phyloP scores from a whole-genome alignment of 37 sponge, comb jelly and placozoan genomes.

The Spongilla lacustris region DNA sequence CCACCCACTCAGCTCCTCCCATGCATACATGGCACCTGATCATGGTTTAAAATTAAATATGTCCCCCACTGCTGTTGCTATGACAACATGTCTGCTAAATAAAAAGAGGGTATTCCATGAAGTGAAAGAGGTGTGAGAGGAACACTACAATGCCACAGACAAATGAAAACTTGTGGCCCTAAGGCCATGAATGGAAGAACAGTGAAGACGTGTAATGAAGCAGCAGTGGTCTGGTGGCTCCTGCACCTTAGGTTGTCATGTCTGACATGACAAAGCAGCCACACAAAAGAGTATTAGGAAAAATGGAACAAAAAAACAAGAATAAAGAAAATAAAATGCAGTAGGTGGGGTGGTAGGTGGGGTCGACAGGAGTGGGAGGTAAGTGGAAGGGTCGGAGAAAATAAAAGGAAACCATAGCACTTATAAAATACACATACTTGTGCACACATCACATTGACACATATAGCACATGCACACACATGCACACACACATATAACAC shows the following conservation, averaged over 20 bases:
- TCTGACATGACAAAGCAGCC: constrained; percentile 5
- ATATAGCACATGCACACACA: constrained; percentile 2
- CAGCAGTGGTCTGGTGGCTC: neutral
- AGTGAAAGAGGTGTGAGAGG: no score
- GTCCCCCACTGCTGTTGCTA: no score
- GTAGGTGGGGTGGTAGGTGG: neutral
- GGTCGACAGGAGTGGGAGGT: neutral
- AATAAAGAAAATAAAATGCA: neutral
- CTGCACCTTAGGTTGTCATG: neutral
- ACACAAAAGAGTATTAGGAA: neutral
- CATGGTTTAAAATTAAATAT: no score
- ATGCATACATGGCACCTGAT: neutral
- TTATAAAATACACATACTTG: no score
- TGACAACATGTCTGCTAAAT: no score
- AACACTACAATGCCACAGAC: no score
- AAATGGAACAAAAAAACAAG: neutral
- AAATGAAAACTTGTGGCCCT: neutral
- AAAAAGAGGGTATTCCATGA: no score
- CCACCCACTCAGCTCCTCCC: neutral
- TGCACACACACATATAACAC: neutral
- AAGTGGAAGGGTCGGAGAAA: no score
- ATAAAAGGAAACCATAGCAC: no score
- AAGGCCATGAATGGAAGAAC: neutral
- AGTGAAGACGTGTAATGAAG: neutral
- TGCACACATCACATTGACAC: neutral